phyloP scores from a whole-genome alignment of 1,140 invertebrate genomes.

The Hycleus phaleratus region DNA sequence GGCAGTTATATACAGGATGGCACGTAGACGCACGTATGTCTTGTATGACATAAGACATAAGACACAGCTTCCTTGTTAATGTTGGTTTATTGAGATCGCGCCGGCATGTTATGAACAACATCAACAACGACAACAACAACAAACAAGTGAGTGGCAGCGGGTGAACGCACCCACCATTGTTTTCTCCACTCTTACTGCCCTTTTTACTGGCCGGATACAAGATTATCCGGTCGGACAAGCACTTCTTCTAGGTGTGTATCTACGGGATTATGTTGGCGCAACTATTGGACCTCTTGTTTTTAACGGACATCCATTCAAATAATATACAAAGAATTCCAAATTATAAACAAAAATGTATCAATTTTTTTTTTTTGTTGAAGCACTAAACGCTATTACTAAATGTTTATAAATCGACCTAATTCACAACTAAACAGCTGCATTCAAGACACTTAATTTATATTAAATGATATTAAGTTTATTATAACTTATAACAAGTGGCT shows the following conservation, averaged over 20 bases:
- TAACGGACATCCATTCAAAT: not conserved
- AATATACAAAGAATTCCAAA: no score
- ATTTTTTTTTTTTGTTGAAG: no score
- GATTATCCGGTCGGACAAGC: constrained; percentile 12
- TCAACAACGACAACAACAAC: no score
- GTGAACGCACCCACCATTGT: constrained; percentile 14
- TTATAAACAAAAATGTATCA: no score
- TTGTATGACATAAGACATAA: constrained; percentile 11
- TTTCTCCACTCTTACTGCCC: constrained; percentile 6
- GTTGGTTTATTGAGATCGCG: constrained; percentile 11
- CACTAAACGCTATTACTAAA: no score
- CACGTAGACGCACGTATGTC: constrained; percentile 9
- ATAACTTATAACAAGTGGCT: not conserved
- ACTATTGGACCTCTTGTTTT: constrained; percentile 4
- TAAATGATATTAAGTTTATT: no score
- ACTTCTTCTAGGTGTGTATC: constrained; percentile 7
- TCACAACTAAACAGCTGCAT: no score
- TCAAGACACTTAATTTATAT: no score
- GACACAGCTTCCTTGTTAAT: constrained; percentile 13
- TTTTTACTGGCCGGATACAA: constrained; percentile 12
- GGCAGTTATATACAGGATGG: constrained; percentile 9
- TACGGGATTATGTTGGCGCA: not conserved
- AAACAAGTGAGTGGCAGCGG: constrained; percentile 7
- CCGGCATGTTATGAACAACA: constrained; percentile 1
- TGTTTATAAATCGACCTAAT: no score